Evolutionary conservation across 1,140 invertebrate species (phyloP).

Genomic region (Hestina assimilis): DNA sequence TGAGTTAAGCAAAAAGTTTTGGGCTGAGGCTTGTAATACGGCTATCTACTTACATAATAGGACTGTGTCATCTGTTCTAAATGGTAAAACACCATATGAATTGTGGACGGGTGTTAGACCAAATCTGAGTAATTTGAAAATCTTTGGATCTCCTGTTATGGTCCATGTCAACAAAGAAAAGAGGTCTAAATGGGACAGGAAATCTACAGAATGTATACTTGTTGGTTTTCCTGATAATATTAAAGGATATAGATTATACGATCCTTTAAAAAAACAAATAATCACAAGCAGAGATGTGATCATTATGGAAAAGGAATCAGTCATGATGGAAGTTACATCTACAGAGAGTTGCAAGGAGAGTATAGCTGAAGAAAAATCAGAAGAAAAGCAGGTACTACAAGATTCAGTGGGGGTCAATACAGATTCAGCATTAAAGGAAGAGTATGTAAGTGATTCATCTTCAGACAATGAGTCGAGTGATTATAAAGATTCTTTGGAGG

Average conservation of each 20-base stretch:
- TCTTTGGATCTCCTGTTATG: conserved; percentile 20
- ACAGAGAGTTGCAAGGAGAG: no score
- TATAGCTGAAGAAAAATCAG: background rate
- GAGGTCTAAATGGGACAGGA: conserved; percentile 20
- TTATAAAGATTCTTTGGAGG: no score
- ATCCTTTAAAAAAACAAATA: background rate
- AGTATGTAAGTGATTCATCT: no score
- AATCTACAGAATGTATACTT: conserved; percentile 10
- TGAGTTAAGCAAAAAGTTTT: background rate
- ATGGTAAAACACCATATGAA: conserved; percentile 14
- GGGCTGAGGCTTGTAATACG: conserved; percentile 20
- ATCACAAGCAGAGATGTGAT: conserved; percentile 1
- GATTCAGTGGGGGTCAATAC: background rate
- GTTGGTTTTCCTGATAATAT: conserved; percentile 17
- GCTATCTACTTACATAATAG: conserved; percentile 19
- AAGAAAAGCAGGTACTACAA: background rate
- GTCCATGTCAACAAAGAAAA: conserved; percentile 13
- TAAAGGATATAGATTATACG: conserved; percentile 5
- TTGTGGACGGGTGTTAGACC: conserved; percentile 20
- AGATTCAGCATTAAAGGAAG: background rate
- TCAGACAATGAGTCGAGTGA: no score
- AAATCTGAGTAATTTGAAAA: conserved; percentile 2
- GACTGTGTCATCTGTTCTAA: background rate
- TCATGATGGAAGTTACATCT: background rate
- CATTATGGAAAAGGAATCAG: no score